phyloP scores from a whole-genome alignment of 2,113 vertebrate species.

The Spheniscus mendiculus region DNA sequence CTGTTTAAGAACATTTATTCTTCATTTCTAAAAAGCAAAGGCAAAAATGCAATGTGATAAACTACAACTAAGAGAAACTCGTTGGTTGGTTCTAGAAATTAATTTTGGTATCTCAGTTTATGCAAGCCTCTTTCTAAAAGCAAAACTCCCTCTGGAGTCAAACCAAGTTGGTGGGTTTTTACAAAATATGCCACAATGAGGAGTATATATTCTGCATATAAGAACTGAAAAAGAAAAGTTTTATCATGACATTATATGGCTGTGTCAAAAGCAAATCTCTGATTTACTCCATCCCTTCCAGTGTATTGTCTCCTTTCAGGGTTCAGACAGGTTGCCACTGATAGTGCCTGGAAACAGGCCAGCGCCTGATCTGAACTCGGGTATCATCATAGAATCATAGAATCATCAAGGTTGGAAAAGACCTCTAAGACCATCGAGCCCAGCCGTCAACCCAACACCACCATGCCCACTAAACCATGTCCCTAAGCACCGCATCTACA shows the following conservation, averaged over 20 bases:
- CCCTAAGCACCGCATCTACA: too few relatives aligned
- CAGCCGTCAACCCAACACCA: too few relatives aligned
- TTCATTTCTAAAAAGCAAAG: background rate
- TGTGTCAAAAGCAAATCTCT: background rate
- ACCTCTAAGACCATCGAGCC: too few relatives aligned
- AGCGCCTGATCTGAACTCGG: fast-evolving
- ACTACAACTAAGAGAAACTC: background rate
- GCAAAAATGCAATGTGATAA: background rate
- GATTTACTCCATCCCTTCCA: background rate
- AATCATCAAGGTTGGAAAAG: too few relatives aligned
- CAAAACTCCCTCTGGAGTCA: background rate
- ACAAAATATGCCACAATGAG: background rate
- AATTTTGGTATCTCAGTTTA: background rate
- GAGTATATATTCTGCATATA: background rate
- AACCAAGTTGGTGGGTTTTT: background rate
- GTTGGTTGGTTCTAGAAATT: background rate
- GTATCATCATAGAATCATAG: background rate
- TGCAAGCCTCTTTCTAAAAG: background rate
- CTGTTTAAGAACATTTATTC: background rate
- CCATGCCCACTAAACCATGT: too few relatives aligned
- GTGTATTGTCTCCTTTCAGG: background rate
- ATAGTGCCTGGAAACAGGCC: background rate
- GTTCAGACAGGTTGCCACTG: background rate
- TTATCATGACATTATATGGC: background rate
- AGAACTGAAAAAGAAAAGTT: background rate